Conservation (phyloP, 1,140 invertebrate genomes). For the Triops cancriformis region DNA sequence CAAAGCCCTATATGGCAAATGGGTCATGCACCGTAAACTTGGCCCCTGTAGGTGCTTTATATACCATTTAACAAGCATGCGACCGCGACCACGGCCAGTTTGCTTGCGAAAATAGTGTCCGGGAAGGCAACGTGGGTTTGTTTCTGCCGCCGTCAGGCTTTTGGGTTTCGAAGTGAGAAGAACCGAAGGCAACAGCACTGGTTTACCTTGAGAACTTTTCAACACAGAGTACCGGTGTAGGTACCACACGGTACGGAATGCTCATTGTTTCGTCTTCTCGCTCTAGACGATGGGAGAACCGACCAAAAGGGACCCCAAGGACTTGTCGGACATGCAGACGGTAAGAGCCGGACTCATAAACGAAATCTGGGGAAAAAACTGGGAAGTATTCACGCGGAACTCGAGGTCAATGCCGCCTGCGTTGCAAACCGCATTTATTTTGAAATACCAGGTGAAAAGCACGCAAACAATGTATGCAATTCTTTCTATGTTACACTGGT, state of each 20-base stretch:
- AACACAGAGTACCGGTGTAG: not conserved
- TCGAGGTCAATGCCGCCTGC: not conserved
- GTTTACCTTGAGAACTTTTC: not conserved
- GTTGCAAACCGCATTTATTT: not conserved
- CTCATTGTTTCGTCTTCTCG: not conserved
- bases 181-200: not conserved
- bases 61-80: not conserved
- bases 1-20: too few species aligned
- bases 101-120: not conserved
- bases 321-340: not conserved
- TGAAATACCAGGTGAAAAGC: too few species aligned
- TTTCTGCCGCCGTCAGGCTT: not conserved
- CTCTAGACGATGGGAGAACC: not conserved
- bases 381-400: slow-evolving; percentile 8
- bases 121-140: not conserved
- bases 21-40: not conserved
- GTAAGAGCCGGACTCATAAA: not conserved
- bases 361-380: not conserved
- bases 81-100: not conserved
- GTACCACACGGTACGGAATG: not conserved
- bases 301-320: not conserved
- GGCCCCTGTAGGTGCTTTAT: not conserved
- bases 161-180: not conserved
- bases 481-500: too few species aligned
- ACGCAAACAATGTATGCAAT: too few species aligned